phyloP scores from a whole-genome alignment of 2,113 vertebrate species.

The Cololabis saira region DNA sequence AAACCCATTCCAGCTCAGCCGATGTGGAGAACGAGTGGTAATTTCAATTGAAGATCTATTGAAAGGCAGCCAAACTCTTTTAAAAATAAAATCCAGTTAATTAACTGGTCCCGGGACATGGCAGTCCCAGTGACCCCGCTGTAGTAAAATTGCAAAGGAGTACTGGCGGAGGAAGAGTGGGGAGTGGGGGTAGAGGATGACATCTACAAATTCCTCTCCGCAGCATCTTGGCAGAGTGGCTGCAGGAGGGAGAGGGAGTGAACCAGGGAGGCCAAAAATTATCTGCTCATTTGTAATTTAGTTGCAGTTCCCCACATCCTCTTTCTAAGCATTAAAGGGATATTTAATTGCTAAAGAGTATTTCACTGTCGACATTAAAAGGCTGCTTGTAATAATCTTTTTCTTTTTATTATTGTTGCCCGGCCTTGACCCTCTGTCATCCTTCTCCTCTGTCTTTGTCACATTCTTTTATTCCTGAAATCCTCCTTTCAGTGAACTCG shows the following conservation, averaged over 20 bases:
- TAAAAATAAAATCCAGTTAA: constrained; percentile 63
- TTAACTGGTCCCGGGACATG: constrained; percentile 55
- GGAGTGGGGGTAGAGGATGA: constrained; percentile 39
- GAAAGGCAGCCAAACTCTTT: constrained; percentile 62
- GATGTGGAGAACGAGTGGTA: constrained; percentile 32
- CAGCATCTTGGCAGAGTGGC: constrained; percentile 51
- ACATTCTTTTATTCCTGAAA: constrained; percentile 57
- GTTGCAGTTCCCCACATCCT: constrained; percentile 37
- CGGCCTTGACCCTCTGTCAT: constrained; percentile 44
- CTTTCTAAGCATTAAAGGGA: constrained; percentile 33
- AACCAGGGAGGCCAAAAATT: constrained; percentile 51
- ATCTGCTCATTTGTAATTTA: constrained; percentile 72
- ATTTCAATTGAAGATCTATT: constrained; percentile 51
- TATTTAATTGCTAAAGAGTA: constrained; percentile 46
- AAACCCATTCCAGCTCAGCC: constrained; percentile 40
- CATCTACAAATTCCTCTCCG: constrained; percentile 64
- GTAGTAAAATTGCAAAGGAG: constrained; percentile 37
- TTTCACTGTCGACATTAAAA: constrained; percentile 39
- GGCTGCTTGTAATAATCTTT: constrained; percentile 42
- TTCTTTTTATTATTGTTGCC: constrained; percentile 51
- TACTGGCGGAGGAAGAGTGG: constrained; percentile 1
- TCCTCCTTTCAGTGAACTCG: constrained; percentile 50
- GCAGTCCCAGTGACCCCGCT: constrained; percentile 48
- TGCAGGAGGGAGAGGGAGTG: constrained; percentile 53
- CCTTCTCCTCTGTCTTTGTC: constrained; percentile 49